Base-by-base conservation (phyloP, 2,113 vertebrate species). In the Toxotes chatareus region DNA sequence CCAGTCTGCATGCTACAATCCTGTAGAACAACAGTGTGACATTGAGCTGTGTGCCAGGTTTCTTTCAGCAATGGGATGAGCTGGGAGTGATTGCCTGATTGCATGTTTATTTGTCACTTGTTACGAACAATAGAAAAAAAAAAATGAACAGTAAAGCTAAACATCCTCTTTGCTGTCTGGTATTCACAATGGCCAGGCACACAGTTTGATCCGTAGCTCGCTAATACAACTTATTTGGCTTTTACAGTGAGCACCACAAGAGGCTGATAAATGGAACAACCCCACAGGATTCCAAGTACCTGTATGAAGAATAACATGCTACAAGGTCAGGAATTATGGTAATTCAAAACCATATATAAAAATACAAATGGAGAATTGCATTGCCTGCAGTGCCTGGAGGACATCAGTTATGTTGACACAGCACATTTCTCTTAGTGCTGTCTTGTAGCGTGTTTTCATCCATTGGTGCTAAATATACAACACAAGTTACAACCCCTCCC, bases 21-120 rank as follows among this genome's bases (percentile, higher is more conserved):
- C 21, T 46, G 71, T 55, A 46, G 36, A 80, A 80, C 86, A 65
- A 21, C 31, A 1, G 8, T 4, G 3, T 46, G 60, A 82, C 79
- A 83, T 27, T 6, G 40, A 75, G 56, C 7, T 82, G 31, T 36
- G 23, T 70, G 80, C 80, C 64, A 79, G 21, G 76, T n/a, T 42
- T 65, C 19, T n/a, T 38, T 59, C 53, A 21, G 23, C 16, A 51
- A 59, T 36, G 51, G 38, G 42, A 73, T 68, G 59, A 64, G 10
- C 11, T 12, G 7, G 10, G 76, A 12, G 34, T 2, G 38, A 78
- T 23, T 47, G 64, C 47, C 62, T 73, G 73, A 64, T 59, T 68
- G 32, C 40, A 17, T 34, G 13, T 51, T 75, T 67, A 31, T 76
- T 63, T 68, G 38, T 69, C 38, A n/a, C 66, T 11, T 7, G 53